Conservation (phyloP, 2,113 vertebrate genomes). For the Melanocharis versteri region DNA sequence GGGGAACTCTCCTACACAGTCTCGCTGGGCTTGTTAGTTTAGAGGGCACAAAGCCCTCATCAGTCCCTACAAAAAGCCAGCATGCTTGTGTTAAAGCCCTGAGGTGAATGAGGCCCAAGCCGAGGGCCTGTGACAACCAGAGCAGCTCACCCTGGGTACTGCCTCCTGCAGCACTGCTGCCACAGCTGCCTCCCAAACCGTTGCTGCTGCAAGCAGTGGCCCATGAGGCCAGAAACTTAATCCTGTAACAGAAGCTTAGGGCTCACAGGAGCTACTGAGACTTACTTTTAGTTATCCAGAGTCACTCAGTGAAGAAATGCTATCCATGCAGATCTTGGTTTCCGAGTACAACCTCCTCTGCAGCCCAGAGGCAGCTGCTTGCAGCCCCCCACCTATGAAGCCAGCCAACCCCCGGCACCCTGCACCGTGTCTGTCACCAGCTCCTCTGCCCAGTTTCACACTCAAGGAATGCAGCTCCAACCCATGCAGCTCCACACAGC, state of each 20-base stretch:
- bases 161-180: background rate
- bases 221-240: constrained; percentile 9
- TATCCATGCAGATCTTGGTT: background rate
- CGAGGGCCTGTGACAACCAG: background rate
- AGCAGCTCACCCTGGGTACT: background rate
- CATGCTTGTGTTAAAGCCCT: rapidly evolving
- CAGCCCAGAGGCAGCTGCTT: background rate
- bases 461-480: background rate
- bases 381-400: background rate
- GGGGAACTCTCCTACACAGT: background rate
- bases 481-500: rapidly evolving
- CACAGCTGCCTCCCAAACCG: background rate
- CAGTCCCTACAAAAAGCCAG: background rate
- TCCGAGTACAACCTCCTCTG: background rate
- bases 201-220: background rate
- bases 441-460: background rate
- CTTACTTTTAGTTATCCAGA: background rate
- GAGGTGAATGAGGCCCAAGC: rapidly evolving
- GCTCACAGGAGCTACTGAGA: background rate
- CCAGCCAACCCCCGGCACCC: background rate
- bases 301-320: background rate
- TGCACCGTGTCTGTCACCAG: rapidly evolving
- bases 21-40: background rate
- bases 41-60: background rate
- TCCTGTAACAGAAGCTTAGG: constrained; percentile 26